Percentiles rank a stretch among this genome's conserved stretches.
These are phyloP conservation scores for Andrena bicolor DNA, from an alignment of 2,888 invertebrate genomes.

Conservation along the genomic window DNA sequence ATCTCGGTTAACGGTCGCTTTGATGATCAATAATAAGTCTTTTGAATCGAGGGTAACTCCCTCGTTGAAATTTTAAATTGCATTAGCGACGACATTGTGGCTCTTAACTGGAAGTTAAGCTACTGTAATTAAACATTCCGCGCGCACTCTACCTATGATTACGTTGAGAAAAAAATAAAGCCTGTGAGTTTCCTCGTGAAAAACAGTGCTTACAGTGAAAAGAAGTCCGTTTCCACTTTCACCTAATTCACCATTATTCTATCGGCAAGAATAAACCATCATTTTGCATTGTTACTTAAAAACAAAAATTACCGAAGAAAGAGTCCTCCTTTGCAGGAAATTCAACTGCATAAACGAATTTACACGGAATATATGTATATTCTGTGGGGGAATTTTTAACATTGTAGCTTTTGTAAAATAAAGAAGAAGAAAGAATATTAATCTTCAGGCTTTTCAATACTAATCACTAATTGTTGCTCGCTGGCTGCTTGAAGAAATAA, in stretches of 20 bases:
- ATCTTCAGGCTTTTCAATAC: too few relatives aligned
- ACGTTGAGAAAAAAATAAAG: neutral
- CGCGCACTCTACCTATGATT: neutral
- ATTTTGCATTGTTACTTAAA: too few relatives aligned
- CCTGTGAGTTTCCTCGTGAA: neutral
- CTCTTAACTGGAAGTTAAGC: neutral
- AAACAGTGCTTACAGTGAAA: neutral
- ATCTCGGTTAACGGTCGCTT: constrained; percentile 54
- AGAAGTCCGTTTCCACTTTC: too few relatives aligned
- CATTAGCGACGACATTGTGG: neutral
- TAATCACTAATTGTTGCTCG: neutral
- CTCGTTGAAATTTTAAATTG: constrained; percentile 27
- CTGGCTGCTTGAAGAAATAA: neutral
- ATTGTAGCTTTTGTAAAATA: too few relatives aligned
- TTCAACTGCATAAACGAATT: too few relatives aligned
- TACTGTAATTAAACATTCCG: constrained; percentile 1
- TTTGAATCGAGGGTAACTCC: constrained; percentile 25
- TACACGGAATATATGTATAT: too few relatives aligned
- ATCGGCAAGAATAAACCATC: too few relatives aligned
- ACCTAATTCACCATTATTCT: too few relatives aligned
- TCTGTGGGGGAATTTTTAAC: too few relatives aligned
- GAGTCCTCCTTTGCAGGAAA: too few relatives aligned
- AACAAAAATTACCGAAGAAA: too few relatives aligned
- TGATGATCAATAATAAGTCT: constrained; percentile 49
- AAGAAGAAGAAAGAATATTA: too few relatives aligned